Conservation (phyloP, 2,888 invertebrate species). For the Gastracanthus pulcherrimus region DNA sequence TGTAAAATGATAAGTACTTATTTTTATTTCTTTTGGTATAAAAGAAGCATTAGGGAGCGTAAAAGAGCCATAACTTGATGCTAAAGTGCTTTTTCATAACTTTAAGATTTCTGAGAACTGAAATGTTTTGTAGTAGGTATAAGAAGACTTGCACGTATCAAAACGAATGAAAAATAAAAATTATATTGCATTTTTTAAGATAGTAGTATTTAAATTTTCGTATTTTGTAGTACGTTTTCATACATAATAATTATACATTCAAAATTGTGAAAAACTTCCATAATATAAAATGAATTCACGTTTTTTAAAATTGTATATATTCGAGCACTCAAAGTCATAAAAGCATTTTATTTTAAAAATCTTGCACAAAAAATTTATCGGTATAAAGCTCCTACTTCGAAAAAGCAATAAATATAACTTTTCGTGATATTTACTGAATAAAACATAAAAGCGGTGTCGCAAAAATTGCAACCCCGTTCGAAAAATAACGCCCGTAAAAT, state of each 20-base stretch:
- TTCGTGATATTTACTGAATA: slow-evolving; percentile 16
- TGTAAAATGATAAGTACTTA: not conserved
- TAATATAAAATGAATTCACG: too few relatives aligned
- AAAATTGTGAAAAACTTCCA: too few relatives aligned
- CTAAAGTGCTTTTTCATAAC: not conserved
- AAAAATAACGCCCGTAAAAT: slow-evolving; percentile 35
- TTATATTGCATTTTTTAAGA: not conserved
- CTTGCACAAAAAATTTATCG: not conserved
- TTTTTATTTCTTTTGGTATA: not conserved
- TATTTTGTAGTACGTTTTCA: too few relatives aligned
- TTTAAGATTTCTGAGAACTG: not conserved
- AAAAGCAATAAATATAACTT: not conserved
- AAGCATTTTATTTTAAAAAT: not conserved
- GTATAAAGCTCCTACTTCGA: too few relatives aligned
- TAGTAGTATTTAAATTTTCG: not conserved
- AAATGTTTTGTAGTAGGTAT: not conserved
- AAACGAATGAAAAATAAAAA: not conserved
- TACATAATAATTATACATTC: too few relatives aligned
- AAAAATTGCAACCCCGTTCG: slow-evolving; percentile 20
- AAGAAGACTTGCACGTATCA: not conserved
- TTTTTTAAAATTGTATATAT: too few relatives aligned
- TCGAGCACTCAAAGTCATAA: not conserved
- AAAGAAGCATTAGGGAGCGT: not conserved
- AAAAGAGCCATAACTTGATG: not conserved
- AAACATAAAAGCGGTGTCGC: not conserved